Conservation (phyloP, 2,113 vertebrate species). For the Clarias batrachus region DNA sequence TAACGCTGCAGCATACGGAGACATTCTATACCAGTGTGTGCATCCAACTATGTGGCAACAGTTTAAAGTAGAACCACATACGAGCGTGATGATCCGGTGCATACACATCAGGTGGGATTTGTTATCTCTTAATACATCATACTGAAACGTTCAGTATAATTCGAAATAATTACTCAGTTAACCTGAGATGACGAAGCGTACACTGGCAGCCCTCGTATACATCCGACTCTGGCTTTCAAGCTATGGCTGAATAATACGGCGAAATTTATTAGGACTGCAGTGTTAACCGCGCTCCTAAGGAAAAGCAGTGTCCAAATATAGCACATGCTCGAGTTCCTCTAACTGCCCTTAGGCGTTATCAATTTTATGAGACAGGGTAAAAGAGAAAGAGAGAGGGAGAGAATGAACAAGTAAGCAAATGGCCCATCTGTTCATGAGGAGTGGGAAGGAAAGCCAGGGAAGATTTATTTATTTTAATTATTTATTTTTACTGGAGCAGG, state of each 20-base stretch:
- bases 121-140: no score
- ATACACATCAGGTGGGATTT: background rate
- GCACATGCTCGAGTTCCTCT: constrained; percentile 36
- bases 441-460: background rate
- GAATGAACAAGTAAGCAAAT: background rate
- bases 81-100: background rate
- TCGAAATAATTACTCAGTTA: background rate
- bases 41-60: background rate
- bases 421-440: constrained; percentile 8
- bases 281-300: constrained; percentile 5
- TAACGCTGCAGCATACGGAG: background rate
- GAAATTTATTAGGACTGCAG: constrained; percentile 34
- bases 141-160: background rate
- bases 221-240: background rate
- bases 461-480: background rate
- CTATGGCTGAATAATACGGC: constrained; percentile 19
- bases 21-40: background rate
- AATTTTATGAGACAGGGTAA: background rate
- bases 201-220: background rate
- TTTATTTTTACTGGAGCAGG: background rate
- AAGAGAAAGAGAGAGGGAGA: background rate
- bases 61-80: background rate
- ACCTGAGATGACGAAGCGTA: background rate
- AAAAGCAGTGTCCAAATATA: constrained; percentile 45
- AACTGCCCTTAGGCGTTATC: constrained; percentile 2